Evolutionary conservation across 2,797 vertebrate genomes (phyloP).

Genomic region (Melanotaenia nigrans): DNA sequence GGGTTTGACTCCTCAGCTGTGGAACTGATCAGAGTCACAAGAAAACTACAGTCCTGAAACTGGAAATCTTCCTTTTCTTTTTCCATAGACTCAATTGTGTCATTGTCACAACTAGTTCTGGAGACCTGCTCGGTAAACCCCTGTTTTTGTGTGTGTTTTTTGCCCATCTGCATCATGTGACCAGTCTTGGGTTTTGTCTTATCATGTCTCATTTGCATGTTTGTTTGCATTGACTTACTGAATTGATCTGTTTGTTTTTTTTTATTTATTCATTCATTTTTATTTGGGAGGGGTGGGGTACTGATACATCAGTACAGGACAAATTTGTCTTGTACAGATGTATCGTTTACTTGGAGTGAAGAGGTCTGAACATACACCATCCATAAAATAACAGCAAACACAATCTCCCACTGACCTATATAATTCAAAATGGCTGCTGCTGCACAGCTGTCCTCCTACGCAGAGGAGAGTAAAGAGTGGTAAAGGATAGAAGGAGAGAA

Average conservation of each 20-base stretch:
- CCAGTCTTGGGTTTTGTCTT: constrained; percentile 35
- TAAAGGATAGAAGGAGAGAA: constrained; percentile 39
- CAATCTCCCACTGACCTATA: constrained; percentile 83
- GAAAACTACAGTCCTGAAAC: constrained; percentile 22
- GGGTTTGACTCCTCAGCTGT: constrained; percentile 44
- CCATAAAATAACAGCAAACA: constrained; percentile 45
- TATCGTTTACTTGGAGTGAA: constrained; percentile 34
- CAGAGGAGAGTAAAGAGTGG: constrained; percentile 51
- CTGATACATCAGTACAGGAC: not conserved
- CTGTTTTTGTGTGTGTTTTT: constrained; percentile 43
- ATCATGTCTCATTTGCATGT: constrained; percentile 70
- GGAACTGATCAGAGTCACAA: constrained; percentile 43
- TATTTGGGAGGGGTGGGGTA: too few species aligned
- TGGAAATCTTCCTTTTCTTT: constrained; percentile 50
- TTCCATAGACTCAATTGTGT: constrained; percentile 84
- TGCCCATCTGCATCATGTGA: constrained; percentile 40
- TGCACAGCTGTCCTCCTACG: constrained; percentile 74
- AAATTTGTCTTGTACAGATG: constrained; percentile 27
- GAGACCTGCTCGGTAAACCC: constrained; percentile 83
- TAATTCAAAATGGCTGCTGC: constrained; percentile 78
- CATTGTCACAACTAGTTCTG: constrained; percentile 85
- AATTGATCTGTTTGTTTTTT: not conserved
- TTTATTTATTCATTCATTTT: too few species aligned
- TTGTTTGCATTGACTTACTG: constrained; percentile 44
- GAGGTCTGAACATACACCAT: constrained; percentile 29